Evolutionary conservation across 2,797 vertebrate species (phyloP).

Genomic region (Capromys pilorides): DNA sequence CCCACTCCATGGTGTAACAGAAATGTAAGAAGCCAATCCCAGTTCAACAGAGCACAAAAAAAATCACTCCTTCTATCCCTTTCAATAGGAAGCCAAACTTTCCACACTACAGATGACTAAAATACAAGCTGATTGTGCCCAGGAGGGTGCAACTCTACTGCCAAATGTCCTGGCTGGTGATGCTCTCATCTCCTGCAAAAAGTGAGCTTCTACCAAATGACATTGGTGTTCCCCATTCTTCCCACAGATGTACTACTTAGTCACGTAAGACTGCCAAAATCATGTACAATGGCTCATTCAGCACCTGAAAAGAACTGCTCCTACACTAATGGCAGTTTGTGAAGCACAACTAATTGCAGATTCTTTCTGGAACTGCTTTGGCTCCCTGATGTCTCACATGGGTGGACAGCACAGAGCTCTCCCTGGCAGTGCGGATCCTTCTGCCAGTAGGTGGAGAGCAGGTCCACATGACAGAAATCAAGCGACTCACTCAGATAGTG

Average conservation of each 20-base stretch:
- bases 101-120: slow-evolving; percentile 69
- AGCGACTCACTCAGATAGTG: slow-evolving; percentile 43
- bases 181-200: slow-evolving; percentile 53
- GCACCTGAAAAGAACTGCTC: slow-evolving; percentile 68
- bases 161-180: slow-evolving; percentile 66
- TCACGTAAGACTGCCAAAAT: slow-evolving; percentile 60
- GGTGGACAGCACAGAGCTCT: slow-evolving; percentile 73
- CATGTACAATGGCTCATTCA: background rate
- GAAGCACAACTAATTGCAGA: slow-evolving; percentile 78
- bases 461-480: slow-evolving; percentile 57
- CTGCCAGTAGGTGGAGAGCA: slow-evolving; percentile 17
- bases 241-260: slow-evolving; percentile 58
- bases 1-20: slow-evolving; percentile 5
- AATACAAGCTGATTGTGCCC: slow-evolving; percentile 68
- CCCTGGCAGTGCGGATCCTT: slow-evolving; percentile 47
- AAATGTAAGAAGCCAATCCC: slow-evolving; percentile 62
- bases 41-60: slow-evolving; percentile 60
- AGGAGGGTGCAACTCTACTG: slow-evolving; percentile 44
- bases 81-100: slow-evolving; percentile 68
- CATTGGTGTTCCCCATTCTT: slow-evolving; percentile 22
- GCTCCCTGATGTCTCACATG: slow-evolving; percentile 70
- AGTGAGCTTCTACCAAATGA: slow-evolving; percentile 59
- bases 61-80: slow-evolving; percentile 69
- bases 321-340: slow-evolving; percentile 68
- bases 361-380: slow-evolving; percentile 78